Evolutionary conservation across 2,888 invertebrate genomes (phyloP).

Genomic region (Acholoe squamosa): DNA sequence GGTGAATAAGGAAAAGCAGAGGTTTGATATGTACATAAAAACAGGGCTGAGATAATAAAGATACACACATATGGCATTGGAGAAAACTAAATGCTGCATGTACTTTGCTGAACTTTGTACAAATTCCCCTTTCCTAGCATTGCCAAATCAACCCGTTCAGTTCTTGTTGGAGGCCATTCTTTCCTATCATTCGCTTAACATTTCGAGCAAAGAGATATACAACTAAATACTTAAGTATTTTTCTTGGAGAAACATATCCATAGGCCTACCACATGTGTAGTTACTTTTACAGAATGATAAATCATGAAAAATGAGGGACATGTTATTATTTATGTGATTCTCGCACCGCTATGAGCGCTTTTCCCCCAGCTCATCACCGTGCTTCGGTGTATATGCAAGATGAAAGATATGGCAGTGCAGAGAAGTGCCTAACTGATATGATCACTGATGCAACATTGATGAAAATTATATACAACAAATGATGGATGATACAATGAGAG

Average conservation of each 20-base stretch:
- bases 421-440: neutral
- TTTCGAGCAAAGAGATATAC: neutral
- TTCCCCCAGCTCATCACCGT: neutral
- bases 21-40: slow-evolving; percentile 17
- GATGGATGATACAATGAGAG: neutral
- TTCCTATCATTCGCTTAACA: neutral
- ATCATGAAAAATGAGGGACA: neutral
- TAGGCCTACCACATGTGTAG: no score
- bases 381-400: neutral
- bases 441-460: neutral
- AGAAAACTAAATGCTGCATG: neutral
- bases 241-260: no score
- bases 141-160: neutral
- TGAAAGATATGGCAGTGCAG: neutral
- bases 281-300: neutral
- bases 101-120: neutral
- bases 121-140: neutral
- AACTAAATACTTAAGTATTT: neutral
- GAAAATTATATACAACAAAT: slow-evolving; percentile 17
- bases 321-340: neutral
- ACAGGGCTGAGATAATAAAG: neutral
- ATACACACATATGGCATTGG: neutral
- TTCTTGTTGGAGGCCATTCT: neutral
- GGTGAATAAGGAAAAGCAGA: neutral
- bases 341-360: neutral